Evolutionary conservation across 2,113 vertebrate genomes (phyloP).

Genomic region (Chinchilla lanigera): DNA sequence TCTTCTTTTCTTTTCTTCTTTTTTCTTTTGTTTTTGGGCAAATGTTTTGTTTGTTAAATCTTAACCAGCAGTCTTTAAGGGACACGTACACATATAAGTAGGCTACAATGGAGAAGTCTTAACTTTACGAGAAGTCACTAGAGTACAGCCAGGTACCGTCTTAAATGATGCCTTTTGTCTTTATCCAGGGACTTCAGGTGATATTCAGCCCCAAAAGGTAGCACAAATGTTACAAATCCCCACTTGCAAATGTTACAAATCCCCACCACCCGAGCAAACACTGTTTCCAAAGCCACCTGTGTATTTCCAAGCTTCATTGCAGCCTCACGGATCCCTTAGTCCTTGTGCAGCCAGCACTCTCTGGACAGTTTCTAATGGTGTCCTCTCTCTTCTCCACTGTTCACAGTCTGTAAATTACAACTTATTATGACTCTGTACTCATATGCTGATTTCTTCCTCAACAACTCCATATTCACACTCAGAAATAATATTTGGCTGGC

Average conservation of each 20-base stretch:
- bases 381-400: constrained; percentile 94
- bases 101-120: constrained; percentile 48
- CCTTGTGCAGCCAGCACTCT: constrained; percentile 89
- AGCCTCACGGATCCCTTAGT: constrained; percentile 93
- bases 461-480: background rate
- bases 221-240: constrained; percentile 94
- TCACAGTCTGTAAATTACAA: constrained; percentile 91
- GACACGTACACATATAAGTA: constrained; percentile 56
- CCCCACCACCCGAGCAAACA: constrained; percentile 89
- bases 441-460: background rate
- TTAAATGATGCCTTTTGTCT: constrained; percentile 88
- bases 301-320: constrained; percentile 96
- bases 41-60: rapidly evolving
- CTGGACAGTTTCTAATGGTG: constrained; percentile 92
- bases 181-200: constrained; percentile 91
- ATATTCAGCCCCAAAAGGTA: constrained; percentile 94
- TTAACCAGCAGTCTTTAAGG: constrained; percentile 66
- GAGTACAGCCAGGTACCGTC: constrained; percentile 47
- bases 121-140: constrained; percentile 47
- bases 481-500: background rate
- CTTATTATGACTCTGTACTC: constrained; percentile 89
- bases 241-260: constrained; percentile 94
- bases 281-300: constrained; percentile 89
- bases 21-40: background rate
- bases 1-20: background rate